Evolutionary conservation across 2,797 vertebrate genomes (phyloP).

Genomic region (Falco biarmicus): DNA sequence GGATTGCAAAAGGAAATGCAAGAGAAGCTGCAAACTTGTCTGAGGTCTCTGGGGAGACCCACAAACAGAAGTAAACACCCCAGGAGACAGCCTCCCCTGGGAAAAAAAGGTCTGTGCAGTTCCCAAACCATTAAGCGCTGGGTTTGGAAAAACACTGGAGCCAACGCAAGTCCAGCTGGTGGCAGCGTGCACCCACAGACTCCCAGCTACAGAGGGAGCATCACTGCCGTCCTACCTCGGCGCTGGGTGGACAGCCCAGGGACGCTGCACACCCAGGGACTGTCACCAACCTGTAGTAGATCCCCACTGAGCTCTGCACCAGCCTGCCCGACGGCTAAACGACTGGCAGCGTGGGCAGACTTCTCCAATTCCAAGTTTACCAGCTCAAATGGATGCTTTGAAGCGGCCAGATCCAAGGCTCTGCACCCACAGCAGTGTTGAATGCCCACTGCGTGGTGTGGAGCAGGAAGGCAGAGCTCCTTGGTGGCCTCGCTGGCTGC

Average conservation of each 20-base stretch:
- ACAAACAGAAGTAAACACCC: accelerated
- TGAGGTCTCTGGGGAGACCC: not conserved
- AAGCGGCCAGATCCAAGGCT: not conserved
- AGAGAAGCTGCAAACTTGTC: not conserved
- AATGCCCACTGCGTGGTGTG: not conserved
- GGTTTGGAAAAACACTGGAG: not conserved
- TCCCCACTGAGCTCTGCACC: not conserved
- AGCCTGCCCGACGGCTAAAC: accelerated
- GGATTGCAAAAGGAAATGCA: not conserved
- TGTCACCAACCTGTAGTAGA: accelerated
- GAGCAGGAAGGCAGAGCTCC: not conserved
- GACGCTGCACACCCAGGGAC: accelerated
- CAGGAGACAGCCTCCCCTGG: not conserved
- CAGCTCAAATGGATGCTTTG: not conserved
- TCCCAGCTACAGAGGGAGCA: not conserved
- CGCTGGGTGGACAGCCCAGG: accelerated
- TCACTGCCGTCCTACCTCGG: accelerated
- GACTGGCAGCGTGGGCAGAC: accelerated
- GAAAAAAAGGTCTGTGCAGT: not conserved
- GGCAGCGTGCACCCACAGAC: accelerated
- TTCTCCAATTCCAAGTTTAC: not conserved
- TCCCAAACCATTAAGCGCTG: accelerated
- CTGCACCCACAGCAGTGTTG: not conserved
- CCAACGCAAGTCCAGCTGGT: accelerated
- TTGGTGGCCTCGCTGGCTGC: not conserved